These are phyloP conservation scores for Gorsachius goisagi DNA, from an alignment of 2,113 vertebrate genomes.

Conservation along the genomic window DNA sequence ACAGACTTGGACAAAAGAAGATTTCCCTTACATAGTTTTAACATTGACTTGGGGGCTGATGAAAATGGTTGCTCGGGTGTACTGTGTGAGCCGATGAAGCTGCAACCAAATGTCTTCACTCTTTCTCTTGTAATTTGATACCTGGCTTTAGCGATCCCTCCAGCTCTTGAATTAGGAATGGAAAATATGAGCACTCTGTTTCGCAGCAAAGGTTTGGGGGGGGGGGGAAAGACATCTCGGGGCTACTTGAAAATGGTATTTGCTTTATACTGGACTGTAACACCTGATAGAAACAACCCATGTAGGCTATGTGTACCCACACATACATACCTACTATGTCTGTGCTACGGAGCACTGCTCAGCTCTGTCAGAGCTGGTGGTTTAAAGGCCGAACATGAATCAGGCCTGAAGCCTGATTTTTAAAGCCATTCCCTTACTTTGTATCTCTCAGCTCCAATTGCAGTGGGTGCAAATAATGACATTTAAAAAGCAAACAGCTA, in stretches of 20 bases:
- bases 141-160: constrained; percentile 47
- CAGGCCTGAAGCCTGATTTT: neutral
- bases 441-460: neutral
- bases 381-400: neutral
- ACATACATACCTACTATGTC: fast-evolving
- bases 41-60: neutral
- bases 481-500: neutral
- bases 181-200: constrained; percentile 60
- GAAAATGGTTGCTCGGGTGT: neutral
- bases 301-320: neutral
- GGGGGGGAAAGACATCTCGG: neutral
- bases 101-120: constrained; percentile 58
- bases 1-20: neutral
- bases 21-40: neutral
- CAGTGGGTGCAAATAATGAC: neutral
- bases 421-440: neutral
- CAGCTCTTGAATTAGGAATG: constrained; percentile 64
- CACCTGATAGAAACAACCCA: neutral
- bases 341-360: neutral
- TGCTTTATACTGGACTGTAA: neutral
- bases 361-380: neutral
- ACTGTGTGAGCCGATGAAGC: neutral
- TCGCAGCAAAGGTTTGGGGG: constrained; percentile 7
- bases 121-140: constrained; percentile 59
- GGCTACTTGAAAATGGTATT: neutral